A percentile compares a stretch with the other conserved stretches of the same genome.
These are phyloP conservation scores for Drosophila kuntzei DNA, from an alignment of 2,888 invertebrate genomes.

Conservation along the genomic window DNA sequence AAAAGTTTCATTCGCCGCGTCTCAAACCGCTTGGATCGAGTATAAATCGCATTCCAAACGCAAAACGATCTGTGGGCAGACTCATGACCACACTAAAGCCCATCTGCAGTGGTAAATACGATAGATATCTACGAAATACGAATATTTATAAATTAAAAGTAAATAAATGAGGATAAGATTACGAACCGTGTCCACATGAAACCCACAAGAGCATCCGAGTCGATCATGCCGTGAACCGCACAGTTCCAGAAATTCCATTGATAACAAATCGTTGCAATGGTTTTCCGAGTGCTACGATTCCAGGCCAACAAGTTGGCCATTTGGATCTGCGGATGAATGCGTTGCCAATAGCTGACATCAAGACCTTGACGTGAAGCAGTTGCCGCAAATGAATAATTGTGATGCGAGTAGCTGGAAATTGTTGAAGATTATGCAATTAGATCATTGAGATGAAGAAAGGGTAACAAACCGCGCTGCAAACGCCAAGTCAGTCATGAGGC, in stretches of 20 bases:
- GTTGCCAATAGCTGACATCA: conserved; percentile 85
- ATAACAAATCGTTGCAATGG: conserved; percentile 84
- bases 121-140: conserved; percentile 68
- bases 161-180: not conserved
- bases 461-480: conserved; percentile 76
- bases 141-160: not conserved
- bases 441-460: not conserved
- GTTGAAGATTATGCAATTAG: not conserved
- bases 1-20: conserved; percentile 58
- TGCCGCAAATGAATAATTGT: conserved; percentile 80
- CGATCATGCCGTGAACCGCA: conserved; percentile 82
- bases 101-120: conserved; percentile 77
- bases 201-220: conserved; percentile 84
- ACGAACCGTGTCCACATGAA: conserved; percentile 82
- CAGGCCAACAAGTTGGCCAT: conserved; percentile 83
- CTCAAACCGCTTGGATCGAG: conserved; percentile 82
- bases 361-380: conserved; percentile 82
- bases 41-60: conserved; percentile 83
- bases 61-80: conserved; percentile 83
- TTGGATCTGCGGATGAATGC: conserved; percentile 82
- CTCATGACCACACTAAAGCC: conserved; percentile 83
- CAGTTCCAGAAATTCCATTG: conserved; percentile 83
- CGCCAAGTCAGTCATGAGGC: conserved; percentile 72
- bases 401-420: conserved; percentile 72
- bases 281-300: conserved; percentile 77